Evolutionary conservation across 2,888 invertebrate genomes (phyloP), one percentile per base, ranked within the genome.

Genomic region (Noctua janthina): DNA sequence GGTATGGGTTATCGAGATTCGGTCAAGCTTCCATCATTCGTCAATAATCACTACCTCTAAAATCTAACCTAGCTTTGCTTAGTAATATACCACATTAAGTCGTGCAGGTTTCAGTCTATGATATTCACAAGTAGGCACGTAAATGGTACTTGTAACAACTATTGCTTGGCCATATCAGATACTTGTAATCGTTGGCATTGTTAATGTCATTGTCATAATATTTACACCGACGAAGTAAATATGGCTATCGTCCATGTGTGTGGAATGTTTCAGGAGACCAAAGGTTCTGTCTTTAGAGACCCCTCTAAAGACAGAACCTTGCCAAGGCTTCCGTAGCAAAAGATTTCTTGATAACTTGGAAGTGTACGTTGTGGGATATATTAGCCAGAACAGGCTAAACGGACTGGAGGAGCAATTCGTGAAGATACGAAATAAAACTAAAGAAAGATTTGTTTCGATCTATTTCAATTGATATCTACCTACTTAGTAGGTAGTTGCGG

Each of bases 161-260:
- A 68, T 83, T 54, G 78, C 83, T 83, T 51, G 35, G 3, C 59
- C 56, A 39, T 77, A 76, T 83, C 83, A 78, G 78, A 67, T 67
- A 84, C 35, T 70, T 69, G 77, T 43, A 51, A 59, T 67, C 67
- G 68, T 49, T 68, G 20, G 43, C 71, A 82, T 78, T 82, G 78
- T 54, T 67, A 68, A 54, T 84, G 79, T 62, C 78, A 84, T 23
- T 78, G 71, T 67, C 81, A 70, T 69, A 70, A 70, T 46, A 51
- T 70, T 39, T 39, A 56, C 54, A 15, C 20, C 23, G 15, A 49
- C 39, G 0, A 54, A 83, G 39, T 39, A 29, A 83, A 69, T 54
- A 43, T n/a, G 15, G 59, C 2, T 75, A 20, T 15, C 15, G 11
- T 35, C 15, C 11, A 7, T 46, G 29, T 17, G 20, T 59, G 15